Conservation (phyloP, 2,888 invertebrate species). For the Hirudinaria manillensis region DNA sequence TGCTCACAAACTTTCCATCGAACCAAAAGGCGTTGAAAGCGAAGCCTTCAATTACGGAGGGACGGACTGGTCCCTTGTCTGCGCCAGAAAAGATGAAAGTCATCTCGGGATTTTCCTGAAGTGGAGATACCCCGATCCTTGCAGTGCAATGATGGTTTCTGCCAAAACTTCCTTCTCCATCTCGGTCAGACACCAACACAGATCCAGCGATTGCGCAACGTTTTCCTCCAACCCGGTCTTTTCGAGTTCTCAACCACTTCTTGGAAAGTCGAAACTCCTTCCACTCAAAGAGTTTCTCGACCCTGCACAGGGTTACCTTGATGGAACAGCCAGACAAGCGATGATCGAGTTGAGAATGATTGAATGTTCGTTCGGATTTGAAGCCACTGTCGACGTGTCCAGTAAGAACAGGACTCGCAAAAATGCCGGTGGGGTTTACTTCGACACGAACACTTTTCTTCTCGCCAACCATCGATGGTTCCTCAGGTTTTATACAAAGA, state of each 20-base stretch:
- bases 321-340: slow-evolving; percentile 40
- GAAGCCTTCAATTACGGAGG: slow-evolving; percentile 40
- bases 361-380: slow-evolving; percentile 34
- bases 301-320: slow-evolving; percentile 37
- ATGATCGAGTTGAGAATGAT: slow-evolving; percentile 38
- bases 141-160: slow-evolving; percentile 34
- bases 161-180: slow-evolving; percentile 39
- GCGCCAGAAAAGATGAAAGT: slow-evolving; percentile 40
- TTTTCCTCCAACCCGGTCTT: slow-evolving; percentile 40
- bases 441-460: slow-evolving; percentile 39
- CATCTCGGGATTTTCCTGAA: slow-evolving; percentile 41
- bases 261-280: slow-evolving; percentile 40
- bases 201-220: slow-evolving; percentile 34
- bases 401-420: slow-evolving; percentile 38
- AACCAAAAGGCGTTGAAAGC: slow-evolving; percentile 37
- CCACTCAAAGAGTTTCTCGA: slow-evolving; percentile 36
- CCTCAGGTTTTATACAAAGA: slow-evolving; percentile 40
- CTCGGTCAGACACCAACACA: slow-evolving; percentile 37
- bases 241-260: slow-evolving; percentile 37
- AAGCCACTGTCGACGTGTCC: slow-evolving; percentile 37
- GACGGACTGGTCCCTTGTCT: slow-evolving; percentile 40
- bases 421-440: slow-evolving; percentile 42
- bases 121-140: slow-evolving; percentile 39
- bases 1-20: neutral
- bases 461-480: slow-evolving; percentile 40